Evolutionary conservation across 2,797 vertebrate genomes (phyloP), one percentile per base, ranked within the genome.

Genomic region (Sebastolobus altivelis): DNA sequence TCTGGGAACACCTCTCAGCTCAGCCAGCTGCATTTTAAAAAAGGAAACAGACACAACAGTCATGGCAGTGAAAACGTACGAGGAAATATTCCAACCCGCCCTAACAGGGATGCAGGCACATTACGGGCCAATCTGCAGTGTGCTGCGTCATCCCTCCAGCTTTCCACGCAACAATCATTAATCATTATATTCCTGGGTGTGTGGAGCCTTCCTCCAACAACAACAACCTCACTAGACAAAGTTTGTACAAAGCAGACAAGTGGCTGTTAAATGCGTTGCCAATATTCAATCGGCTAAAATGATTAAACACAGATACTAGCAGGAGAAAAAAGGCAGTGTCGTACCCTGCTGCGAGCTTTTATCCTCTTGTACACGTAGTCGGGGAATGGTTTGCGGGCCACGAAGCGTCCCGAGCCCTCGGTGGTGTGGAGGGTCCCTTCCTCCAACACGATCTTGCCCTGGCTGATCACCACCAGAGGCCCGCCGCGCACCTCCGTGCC

Each of bases 311-410:
- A 63, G 10, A 49, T 3, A 16, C 3, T 16, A n/a, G 54, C 25
- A 49, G 14, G 40, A 31, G 0, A 59, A 10, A 33, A n/a, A 35
- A 31, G 33, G 13, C 18, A n/a, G 71, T 2, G 5, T 0, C 4
- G 4, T 92, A 99, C 98, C 97, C 97, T 97, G 97, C 98, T 99
- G 94, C 98, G 95, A 3, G 98, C 98, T 68, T 99, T 99, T 96
- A 99, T 99, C 92, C 98, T 97, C 94, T 99, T 99, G 95, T 99
- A 99, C n/a, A 99, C 98, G 1, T 97, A 98, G 93, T 99, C 98
- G 0, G 98, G 96, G 93, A 99, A 99, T 0, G 98, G 98, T 89
- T 99, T 99, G 77, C 98, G 96, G 85, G 95, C 91, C 62, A 99
- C 94, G 13, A 94, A 99, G 78, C 98, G 96, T 3, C 98, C 98